These are phyloP conservation scores for Tenualosa ilisha DNA, from an alignment of 2,797 vertebrate species.

Conservation along the genomic window DNA sequence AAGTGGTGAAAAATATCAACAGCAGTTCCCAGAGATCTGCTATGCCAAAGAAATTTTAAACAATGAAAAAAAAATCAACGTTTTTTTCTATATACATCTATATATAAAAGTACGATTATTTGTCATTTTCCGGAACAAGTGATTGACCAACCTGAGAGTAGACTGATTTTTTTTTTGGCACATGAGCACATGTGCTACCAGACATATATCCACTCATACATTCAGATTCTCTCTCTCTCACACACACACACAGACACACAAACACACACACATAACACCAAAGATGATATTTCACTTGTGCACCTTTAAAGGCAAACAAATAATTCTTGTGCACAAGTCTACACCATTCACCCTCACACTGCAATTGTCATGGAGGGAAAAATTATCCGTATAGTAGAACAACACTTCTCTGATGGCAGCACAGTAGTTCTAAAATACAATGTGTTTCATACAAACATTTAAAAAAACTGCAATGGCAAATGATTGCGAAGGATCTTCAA, in stretches of 20 bases:
- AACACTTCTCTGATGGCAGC: conserved; percentile 18
- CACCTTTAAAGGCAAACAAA: neutral
- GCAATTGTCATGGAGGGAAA: neutral
- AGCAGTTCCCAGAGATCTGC: conserved; percentile 16
- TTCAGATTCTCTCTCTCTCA: neutral
- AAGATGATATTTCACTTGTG: conserved; percentile 33
- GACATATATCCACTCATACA: neutral
- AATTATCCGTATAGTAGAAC: neutral
- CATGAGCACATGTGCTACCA: conserved; percentile 33
- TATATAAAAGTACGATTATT: conserved; percentile 44
- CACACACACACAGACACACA: conserved; percentile 32
- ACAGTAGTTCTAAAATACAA: neutral
- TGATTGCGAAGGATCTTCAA: conserved; percentile 5
- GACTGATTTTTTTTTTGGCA: conserved; percentile 42
- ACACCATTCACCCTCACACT: neutral
- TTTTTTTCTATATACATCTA: conserved; percentile 23
- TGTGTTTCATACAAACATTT: neutral
- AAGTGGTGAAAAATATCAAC: conserved; percentile 26
- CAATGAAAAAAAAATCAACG: conserved; percentile 25
- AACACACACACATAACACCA: conserved; percentile 19
- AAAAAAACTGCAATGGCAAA: neutral
- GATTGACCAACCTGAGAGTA: conserved; percentile 47
- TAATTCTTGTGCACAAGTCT: neutral
- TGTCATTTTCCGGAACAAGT: conserved; percentile 41
- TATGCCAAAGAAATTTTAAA: conserved; percentile 15